Evolutionary conservation across 2,888 invertebrate genomes (phyloP).

Genomic region (Thymelicus acteon): DNA sequence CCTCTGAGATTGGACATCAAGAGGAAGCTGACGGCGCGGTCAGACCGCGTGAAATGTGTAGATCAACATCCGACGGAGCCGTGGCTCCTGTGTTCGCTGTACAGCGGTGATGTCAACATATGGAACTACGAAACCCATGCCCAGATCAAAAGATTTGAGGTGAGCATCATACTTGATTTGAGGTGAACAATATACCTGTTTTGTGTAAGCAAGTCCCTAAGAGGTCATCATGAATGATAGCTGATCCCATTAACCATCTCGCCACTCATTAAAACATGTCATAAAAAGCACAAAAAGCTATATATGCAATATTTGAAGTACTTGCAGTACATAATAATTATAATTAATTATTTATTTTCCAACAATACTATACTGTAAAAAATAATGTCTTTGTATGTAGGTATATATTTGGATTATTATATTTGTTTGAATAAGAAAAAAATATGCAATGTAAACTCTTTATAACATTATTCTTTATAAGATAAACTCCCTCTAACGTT

Average conservation of each 20-base stretch:
- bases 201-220: not conserved
- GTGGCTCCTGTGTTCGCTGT: constrained; percentile 99
- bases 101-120: constrained; percentile 99
- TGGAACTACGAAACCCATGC: constrained; percentile 99
- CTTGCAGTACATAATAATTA: too few relatives aligned
- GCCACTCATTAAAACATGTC: too few relatives aligned
- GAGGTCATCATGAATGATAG: not conserved
- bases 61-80: constrained; percentile 99
- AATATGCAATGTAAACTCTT: too few relatives aligned
- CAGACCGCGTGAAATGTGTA: constrained; percentile 99
- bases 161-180: constrained; percentile 85
- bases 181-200: constrained; percentile 77
- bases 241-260: not conserved
- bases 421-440: too few relatives aligned
- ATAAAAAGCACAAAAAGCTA: too few relatives aligned
- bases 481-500: too few relatives aligned
- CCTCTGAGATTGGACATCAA: constrained; percentile 99
- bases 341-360: too few relatives aligned
- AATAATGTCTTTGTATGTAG: too few relatives aligned
- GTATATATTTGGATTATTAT: too few relatives aligned
- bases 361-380: too few relatives aligned
- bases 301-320: too few relatives aligned
- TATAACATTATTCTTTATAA: too few relatives aligned
- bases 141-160: constrained; percentile 93
- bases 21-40: constrained; percentile 97